Percentiles rank a stretch among this genome's conserved stretches.
Evolutionary conservation across 1,140 invertebrate genomes (phyloP).

Genomic region (Cyphomyrmex costatus): DNA sequence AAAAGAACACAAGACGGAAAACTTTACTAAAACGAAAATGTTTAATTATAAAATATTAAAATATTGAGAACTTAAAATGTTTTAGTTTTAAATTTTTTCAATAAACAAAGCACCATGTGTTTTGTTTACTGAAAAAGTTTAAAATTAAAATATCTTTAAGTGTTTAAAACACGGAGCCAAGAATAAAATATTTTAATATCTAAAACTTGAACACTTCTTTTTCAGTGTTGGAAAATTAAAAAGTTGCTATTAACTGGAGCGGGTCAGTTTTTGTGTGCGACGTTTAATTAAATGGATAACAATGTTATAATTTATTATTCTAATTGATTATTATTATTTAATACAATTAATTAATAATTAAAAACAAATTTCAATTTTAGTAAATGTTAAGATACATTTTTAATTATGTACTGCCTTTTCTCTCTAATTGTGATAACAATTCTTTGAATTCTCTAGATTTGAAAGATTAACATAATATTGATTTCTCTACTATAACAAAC

Average conservation of each 20-base stretch:
- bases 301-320: background rate
- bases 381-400: background rate
- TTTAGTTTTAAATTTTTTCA: too few species aligned
- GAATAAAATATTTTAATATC: too few species aligned
- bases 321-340: background rate
- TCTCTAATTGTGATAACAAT: background rate
- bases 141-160: too few species aligned
- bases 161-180: too few species aligned
- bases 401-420: background rate
- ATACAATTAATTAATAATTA: background rate
- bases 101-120: too few species aligned
- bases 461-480: background rate
- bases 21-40: background rate
- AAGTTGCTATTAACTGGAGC: background rate
- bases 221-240: background rate
- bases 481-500: background rate
- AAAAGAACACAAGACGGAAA: background rate
- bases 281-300: background rate
- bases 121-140: too few species aligned
- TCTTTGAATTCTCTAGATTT: background rate
- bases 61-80: too few species aligned
- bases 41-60: too few species aligned
- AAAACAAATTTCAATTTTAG: slow-evolving; percentile 20
- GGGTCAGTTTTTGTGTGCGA: background rate
- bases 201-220: too few species aligned